A percentile compares a stretch with the other conserved stretches of the same genome.
phyloP scores from a whole-genome alignment of 2,113 vertebrate genomes.

The Embiotoca jacksoni region DNA sequence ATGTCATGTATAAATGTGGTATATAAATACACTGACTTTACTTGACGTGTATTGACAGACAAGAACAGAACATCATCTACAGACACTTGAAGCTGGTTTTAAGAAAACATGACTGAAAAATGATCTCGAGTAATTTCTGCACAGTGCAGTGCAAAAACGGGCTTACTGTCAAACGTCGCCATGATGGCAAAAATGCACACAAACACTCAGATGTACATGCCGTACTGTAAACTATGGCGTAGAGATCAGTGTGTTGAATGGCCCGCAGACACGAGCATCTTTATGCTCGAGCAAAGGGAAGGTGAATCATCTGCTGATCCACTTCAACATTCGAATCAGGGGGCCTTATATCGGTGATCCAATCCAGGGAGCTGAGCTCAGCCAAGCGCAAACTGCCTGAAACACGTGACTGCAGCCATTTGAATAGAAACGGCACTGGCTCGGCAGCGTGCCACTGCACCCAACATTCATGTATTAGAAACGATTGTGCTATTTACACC shows the following conservation, averaged over 20 bases:
- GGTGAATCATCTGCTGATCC: conserved; percentile 62
- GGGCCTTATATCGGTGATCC: conserved; percentile 52
- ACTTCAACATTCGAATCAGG: conserved; percentile 66
- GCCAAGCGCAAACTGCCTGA: conserved; percentile 48
- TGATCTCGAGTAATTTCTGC: too few species aligned
- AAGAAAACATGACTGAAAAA: too few species aligned
- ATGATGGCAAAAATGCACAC: background rate
- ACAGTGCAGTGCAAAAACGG: too few species aligned
- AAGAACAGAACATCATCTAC: too few species aligned
- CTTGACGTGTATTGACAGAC: too few species aligned
- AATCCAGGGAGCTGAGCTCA: conserved; percentile 49
- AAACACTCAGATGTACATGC: background rate
- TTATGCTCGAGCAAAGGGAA: conserved; percentile 42
- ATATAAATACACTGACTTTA: too few species aligned
- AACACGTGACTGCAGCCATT: conserved; percentile 54
- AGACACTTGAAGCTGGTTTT: too few species aligned
- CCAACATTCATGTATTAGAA: conserved; percentile 49
- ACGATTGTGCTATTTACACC: conserved; percentile 55
- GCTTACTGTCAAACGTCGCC: too few species aligned
- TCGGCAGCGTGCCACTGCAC: conserved; percentile 52
- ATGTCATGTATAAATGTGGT: too few species aligned
- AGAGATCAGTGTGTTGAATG: conserved; percentile 26
- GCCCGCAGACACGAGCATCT: conserved; percentile 16
- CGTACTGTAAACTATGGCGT: background rate
- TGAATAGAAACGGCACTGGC: conserved; percentile 60